phyloP scores from a whole-genome alignment of 1,140 invertebrate species.

The Plectus sambesii region DNA sequence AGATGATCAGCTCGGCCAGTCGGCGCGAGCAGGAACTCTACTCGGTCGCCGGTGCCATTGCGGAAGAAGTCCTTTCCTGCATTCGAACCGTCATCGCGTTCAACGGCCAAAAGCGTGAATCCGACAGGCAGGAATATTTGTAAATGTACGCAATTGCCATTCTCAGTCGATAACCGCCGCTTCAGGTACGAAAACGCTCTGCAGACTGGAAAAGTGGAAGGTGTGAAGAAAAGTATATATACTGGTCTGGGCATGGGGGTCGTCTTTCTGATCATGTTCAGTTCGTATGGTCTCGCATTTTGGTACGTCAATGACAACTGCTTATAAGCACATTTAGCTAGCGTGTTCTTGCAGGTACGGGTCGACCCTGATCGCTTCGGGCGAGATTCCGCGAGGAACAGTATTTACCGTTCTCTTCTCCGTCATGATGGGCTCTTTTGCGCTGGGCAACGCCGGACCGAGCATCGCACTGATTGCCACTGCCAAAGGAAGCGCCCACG shows the following conservation, averaged over 20 bases:
- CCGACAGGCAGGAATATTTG: conserved; percentile 28
- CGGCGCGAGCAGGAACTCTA: conserved; percentile 63
- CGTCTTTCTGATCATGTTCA: not conserved
- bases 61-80: conserved; percentile 47
- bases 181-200: not conserved
- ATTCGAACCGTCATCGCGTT: conserved; percentile 49
- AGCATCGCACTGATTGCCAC: not conserved
- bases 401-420: not conserved
- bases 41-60: conserved; percentile 54
- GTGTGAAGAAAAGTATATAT: not conserved
- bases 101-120: conserved; percentile 47
- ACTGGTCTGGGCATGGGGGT: not conserved
- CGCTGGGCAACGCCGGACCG: not conserved
- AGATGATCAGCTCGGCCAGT: conserved; percentile 40
- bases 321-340: not conserved
- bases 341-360: not conserved
- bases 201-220: not conserved
- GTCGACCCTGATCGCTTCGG: not conserved
- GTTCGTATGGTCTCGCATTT: not conserved
- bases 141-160: too few species aligned
- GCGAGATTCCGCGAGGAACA: not conserved
- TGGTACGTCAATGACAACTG: not conserved
- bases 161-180: not conserved
- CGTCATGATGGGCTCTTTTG: not conserved
- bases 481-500: not conserved